phyloP scores from a whole-genome alignment of 1,140 invertebrate species.

The Dinothrombium tinctorium region DNA sequence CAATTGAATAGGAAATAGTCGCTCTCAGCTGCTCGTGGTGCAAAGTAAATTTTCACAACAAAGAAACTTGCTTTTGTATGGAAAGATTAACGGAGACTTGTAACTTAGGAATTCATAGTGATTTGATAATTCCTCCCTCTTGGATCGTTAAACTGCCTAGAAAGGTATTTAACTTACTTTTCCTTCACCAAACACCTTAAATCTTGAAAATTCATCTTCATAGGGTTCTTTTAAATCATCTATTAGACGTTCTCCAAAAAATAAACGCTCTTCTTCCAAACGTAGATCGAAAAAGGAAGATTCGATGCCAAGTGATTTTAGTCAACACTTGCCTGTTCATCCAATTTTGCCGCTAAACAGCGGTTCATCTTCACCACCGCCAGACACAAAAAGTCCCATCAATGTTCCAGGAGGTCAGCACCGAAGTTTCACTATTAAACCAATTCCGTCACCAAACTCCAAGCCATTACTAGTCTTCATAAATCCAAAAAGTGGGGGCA shows the following conservation, averaged over 20 bases:
- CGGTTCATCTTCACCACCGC: not conserved
- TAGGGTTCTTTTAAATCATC: slow-evolving; percentile 75
- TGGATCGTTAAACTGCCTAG: slow-evolving; percentile 88
- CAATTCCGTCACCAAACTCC: slow-evolving; percentile 59
- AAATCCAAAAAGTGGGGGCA: slow-evolving; percentile 38
- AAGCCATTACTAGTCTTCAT: slow-evolving; percentile 68
- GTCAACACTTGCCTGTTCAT: not conserved
- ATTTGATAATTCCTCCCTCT: slow-evolving; percentile 78
- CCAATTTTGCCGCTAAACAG: not conserved
- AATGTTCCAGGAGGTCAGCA: slow-evolving; percentile 13
- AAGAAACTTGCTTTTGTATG: slow-evolving; percentile 77
- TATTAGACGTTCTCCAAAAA: slow-evolving; percentile 56
- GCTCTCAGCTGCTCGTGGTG: slow-evolving; percentile 95
- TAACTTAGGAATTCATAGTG: slow-evolving; percentile 52
- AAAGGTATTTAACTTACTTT: slow-evolving; percentile 22
- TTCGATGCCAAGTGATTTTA: slow-evolving; percentile 11
- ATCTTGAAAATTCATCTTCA: not conserved
- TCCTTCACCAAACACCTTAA: not conserved
- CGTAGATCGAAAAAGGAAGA: slow-evolving; percentile 31
- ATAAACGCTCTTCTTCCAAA: slow-evolving; percentile 39
- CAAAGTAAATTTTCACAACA: slow-evolving; percentile 87
- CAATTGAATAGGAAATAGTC: slow-evolving; percentile 50
- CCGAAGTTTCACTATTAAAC: slow-evolving; percentile 47
- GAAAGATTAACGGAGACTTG: slow-evolving; percentile 77
- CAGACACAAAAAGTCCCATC: not conserved